A percentile compares a stretch with the other conserved stretches of the same genome.
Evolutionary conservation across 1,140 invertebrate species (phyloP).

Genomic region (Tetraneura akinire): DNA sequence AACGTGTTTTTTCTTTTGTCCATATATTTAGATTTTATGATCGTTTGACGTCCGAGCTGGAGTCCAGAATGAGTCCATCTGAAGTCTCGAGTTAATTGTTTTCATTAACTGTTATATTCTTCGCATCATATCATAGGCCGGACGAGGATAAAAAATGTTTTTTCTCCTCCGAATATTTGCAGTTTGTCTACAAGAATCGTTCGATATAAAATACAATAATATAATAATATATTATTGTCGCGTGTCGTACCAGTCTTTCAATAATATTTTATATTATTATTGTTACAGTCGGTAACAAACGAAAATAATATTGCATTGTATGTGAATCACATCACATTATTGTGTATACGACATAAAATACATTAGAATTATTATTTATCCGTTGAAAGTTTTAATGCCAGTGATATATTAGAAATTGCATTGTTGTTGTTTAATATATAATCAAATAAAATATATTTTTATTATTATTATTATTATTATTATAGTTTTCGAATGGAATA

Average conservation of each 20-base stretch:
- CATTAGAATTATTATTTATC: neutral
- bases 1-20: no score
- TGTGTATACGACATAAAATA: neutral
- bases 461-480: no score
- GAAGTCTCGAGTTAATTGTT: no score
- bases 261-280: neutral
- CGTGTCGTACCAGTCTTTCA: neutral
- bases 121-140: no score
- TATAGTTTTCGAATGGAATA: slow-evolving; percentile 1
- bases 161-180: no score
- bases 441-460: neutral
- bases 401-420: neutral
- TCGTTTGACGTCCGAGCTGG: no score
- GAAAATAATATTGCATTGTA: neutral
- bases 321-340: neutral
- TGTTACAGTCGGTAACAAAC: neutral
- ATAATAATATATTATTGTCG: neutral
- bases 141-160: no score
- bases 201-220: no score
- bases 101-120: no score
- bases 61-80: no score
- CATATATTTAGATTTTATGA: no score
- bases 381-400: neutral
- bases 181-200: no score
- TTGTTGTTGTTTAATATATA: neutral